A percentile compares a stretch with the other conserved stretches of the same genome.
These are phyloP conservation scores for Rhombomys opimus DNA, from an alignment of 2,113 vertebrate genomes.

Conservation along the genomic window DNA sequence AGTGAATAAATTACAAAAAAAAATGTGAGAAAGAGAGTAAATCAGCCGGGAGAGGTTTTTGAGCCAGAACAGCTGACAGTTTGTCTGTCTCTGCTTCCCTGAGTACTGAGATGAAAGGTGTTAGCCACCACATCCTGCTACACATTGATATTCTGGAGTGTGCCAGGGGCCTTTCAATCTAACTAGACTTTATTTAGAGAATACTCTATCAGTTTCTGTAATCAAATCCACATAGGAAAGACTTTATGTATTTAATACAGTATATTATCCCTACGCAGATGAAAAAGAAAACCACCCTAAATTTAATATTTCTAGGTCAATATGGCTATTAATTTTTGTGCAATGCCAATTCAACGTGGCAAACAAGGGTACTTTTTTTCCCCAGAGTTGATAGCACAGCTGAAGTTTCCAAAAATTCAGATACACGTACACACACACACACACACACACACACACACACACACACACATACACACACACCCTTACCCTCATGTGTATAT, in stretches of 20 bases:
- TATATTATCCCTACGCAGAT: neutral
- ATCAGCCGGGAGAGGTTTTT: no score
- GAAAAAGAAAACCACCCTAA: neutral
- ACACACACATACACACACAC: neutral
- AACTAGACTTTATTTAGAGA: slow-evolving; percentile 10
- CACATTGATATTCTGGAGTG: slow-evolving; percentile 13
- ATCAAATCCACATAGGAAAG: neutral
- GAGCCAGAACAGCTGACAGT: no score
- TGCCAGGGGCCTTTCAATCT: slow-evolving; percentile 35
- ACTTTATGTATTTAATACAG: neutral
- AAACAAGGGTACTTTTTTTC: neutral
- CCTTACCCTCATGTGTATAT: neutral
- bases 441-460: no score
- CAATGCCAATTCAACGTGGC: neutral
- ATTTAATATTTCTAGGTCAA: neutral
- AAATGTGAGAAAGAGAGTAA: no score
- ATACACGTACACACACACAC: neutral
- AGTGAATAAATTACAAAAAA: no score
- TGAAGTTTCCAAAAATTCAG: neutral
- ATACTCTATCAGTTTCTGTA: neutral
- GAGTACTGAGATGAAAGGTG: no score
- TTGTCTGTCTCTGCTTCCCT: no score
- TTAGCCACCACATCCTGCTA: no score
- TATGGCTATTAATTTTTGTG: neutral
- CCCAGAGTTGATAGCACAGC: neutral